Base-by-base conservation (phyloP, 2,888 invertebrate genomes). In the Sabatieria punctata region DNA sequence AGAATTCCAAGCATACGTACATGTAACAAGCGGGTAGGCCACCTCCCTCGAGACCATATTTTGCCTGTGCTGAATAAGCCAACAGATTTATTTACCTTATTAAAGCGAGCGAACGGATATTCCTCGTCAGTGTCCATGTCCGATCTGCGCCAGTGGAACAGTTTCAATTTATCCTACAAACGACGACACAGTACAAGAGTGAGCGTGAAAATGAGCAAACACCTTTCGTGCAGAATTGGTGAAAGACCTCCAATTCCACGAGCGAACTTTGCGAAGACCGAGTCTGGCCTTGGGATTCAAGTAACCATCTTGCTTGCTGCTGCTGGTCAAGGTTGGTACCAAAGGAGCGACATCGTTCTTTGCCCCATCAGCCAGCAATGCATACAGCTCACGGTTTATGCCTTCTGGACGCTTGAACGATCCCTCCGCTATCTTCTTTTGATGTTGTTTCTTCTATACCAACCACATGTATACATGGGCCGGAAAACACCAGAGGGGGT, bases 241-340 rank as follows among this genome's bases (percentile, higher is more conserved):
- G 65, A 97, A 99, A 1, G 86, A 80, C 63, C 84, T 83, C 95
- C 93, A 97, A 54, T 81, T 79, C 93, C 95, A 99, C 49, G 85
- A 82, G 35, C 95, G 76, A 0, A 86, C 91, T 66, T 82, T 82
- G 57, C 85, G 78, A 79, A 91, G 85, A 0, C 93, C 91, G 56
- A 95, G 74, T 60, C 89, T 84, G 0, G 91, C 89, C 67, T 91
- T 91, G 18, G 78, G 78, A 68, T 86, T 86, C 66, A 91, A 91
- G 67, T 97, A 97, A 2, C 88, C 89, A 59, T 52, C 51, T 24
- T 53, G 49, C 19, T 47, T 53, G 35, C 54, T 55, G 18, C 55
- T 49, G 13, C 65, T 82, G 45, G 85, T 85, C 61, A 93, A 89
- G 2, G 15, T 3, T 13, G 23, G 44, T 13, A 43, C 6, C 8